phyloP scores from a whole-genome alignment of 1,140 invertebrate genomes.

The Panulirus ornatus region DNA sequence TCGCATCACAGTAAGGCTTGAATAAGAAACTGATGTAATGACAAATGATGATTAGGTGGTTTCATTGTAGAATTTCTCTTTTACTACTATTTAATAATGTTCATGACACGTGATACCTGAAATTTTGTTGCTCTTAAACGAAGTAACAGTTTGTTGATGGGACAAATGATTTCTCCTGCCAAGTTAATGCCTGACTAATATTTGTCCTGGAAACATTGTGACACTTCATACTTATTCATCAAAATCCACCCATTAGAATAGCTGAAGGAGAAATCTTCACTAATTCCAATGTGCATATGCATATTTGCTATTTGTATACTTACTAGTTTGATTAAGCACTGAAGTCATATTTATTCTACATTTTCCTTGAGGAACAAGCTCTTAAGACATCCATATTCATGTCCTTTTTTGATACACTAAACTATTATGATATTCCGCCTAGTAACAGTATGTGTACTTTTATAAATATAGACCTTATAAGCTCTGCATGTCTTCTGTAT shows the following conservation, averaged over 20 bases:
- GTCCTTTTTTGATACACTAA: background rate
- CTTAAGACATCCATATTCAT: background rate
- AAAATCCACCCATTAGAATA: conserved; percentile 54
- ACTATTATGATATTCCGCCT: background rate
- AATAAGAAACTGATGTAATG: background rate
- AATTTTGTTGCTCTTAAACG: background rate
- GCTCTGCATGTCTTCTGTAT: background rate
- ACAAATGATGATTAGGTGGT: background rate
- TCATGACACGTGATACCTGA: conserved; percentile 20
- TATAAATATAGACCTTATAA: background rate
- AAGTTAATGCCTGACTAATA: conserved; percentile 14
- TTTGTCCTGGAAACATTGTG: conserved; percentile 3
- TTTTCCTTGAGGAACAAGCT: background rate
- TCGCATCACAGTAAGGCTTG: conserved; percentile 5
- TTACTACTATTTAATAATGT: conserved; percentile 5
- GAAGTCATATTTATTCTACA: conserved; percentile 3
- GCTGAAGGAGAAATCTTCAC: background rate
- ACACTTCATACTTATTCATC: background rate
- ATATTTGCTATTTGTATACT: background rate
- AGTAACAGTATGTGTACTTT: background rate
- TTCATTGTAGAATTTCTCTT: background rate
- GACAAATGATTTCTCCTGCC: conserved; percentile 28
- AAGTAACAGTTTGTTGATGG: background rate
- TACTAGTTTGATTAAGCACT: background rate
- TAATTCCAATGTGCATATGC: background rate